phyloP scores from a whole-genome alignment of 1,140 invertebrate genomes.

The Apis cerana region DNA sequence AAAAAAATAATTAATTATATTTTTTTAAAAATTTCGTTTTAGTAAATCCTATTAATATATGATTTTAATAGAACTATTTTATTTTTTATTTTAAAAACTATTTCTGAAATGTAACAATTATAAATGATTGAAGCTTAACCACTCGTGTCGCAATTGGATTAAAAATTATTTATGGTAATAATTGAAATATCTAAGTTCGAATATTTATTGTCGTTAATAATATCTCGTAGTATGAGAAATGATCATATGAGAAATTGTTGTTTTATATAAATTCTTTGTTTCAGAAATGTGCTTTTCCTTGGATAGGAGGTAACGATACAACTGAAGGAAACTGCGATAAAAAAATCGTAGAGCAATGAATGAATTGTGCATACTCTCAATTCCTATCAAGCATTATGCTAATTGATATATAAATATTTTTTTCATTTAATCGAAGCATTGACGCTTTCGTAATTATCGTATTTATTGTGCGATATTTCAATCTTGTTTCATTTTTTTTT shows the following conservation, averaged over 20 bases:
- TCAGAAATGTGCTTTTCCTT: background rate
- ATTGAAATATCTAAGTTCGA: background rate
- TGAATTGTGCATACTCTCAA: constrained; percentile 1
- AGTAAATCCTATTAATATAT: too few species aligned
- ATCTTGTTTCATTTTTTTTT: background rate
- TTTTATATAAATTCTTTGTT: constrained; percentile 38
- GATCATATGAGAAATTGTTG: constrained; percentile 1
- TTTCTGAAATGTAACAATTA: too few species aligned
- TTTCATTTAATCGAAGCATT: background rate
- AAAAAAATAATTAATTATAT: too few species aligned
- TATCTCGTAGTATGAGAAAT: background rate
- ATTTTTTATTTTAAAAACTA: too few species aligned
- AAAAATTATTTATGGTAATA: background rate
- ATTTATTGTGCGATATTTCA: background rate
- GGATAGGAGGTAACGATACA: constrained; percentile 27
- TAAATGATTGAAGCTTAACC: too few species aligned
- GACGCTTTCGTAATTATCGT: background rate
- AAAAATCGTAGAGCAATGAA: constrained; percentile 18
- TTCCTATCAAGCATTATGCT: background rate
- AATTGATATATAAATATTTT: background rate
- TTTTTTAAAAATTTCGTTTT: too few species aligned
- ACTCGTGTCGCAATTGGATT: too few species aligned
- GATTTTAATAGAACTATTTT: too few species aligned
- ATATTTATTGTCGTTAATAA: background rate
- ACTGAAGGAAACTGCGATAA: constrained; percentile 5